Conservation (phyloP, 1,140 invertebrate genomes). For the Ctenoplectra terminalis region DNA sequence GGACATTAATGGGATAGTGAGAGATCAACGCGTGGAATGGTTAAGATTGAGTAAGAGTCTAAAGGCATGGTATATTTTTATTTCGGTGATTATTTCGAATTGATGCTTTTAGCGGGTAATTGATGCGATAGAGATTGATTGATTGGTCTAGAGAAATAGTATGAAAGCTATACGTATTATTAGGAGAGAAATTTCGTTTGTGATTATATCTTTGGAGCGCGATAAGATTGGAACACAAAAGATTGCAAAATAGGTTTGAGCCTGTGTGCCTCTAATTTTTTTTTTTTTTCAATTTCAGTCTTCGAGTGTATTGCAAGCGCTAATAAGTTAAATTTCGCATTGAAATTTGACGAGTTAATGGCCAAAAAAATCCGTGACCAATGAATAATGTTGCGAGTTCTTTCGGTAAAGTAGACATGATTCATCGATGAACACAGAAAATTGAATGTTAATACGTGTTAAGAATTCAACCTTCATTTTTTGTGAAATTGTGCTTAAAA, state of each 20-base stretch:
- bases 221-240: too few species aligned
- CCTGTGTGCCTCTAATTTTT: too few species aligned
- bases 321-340: neutral
- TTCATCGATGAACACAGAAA: neutral
- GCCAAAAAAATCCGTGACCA: neutral
- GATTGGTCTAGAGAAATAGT: neutral
- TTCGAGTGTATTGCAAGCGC: too few species aligned
- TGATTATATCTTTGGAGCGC: too few species aligned
- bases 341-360: neutral
- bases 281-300: too few species aligned
- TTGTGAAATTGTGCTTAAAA: too few species aligned
- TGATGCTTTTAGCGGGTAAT: constrained; percentile 1
- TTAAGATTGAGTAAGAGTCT: neutral
- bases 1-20: neutral
- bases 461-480: too few species aligned
- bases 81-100: neutral
- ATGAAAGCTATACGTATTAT: neutral
- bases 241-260: too few species aligned
- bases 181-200: too few species aligned
- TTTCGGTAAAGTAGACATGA: neutral
- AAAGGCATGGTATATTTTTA: neutral
- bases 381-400: neutral
- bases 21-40: neutral
- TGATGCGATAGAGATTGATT: constrained; percentile 6
- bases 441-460: too few species aligned